Conservation (phyloP, 35 echinoderm and acorn worm species). For the Antedon bifida region DNA sequence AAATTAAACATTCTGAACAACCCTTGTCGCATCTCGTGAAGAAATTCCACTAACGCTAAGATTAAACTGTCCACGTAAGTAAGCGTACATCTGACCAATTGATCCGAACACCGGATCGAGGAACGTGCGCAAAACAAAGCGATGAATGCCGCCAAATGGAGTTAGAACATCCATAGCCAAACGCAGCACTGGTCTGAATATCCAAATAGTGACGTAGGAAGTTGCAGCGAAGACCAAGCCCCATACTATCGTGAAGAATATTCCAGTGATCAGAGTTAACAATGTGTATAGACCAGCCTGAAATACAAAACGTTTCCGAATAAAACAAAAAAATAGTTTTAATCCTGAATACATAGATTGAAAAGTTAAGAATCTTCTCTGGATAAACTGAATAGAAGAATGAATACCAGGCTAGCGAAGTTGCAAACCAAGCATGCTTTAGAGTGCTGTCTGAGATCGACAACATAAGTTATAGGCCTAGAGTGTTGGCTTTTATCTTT, state of each 20-base stretch:
- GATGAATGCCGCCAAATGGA: neutral
- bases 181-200: neutral
- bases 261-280: neutral
- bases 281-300: neutral
- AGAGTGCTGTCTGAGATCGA: too few relatives aligned
- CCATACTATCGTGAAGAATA: neutral
- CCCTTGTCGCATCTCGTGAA: neutral
- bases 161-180: neutral
- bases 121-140: neutral
- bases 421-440: too few relatives aligned
- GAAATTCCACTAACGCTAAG: neutral
- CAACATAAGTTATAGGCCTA: too few relatives aligned
- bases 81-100: neutral
- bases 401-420: too few relatives aligned
- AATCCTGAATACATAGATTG: too few relatives aligned
- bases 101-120: neutral
- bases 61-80: neutral
- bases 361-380: too few relatives aligned
- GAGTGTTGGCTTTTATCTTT: too few relatives aligned
- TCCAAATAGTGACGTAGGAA: neutral
- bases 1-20: neutral
- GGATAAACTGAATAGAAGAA: too few relatives aligned
- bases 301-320: too few relatives aligned
- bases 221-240: neutral
- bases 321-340: too few relatives aligned